phyloP scores from a whole-genome alignment of 2,113 vertebrate genomes.

The Petroica traversi region DNA sequence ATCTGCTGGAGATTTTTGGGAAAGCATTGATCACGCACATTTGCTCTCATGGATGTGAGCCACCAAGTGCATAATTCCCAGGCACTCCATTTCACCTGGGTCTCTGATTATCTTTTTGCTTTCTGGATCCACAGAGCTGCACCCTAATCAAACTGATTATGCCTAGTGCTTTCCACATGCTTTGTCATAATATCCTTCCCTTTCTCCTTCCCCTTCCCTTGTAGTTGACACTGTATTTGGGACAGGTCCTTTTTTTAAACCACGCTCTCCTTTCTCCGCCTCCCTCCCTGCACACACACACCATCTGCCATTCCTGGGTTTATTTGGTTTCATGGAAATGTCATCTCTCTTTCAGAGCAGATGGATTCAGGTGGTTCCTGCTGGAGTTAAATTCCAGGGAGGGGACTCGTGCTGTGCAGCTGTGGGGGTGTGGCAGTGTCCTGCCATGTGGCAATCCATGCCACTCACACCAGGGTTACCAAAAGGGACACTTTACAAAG shows the following conservation, averaged over 20 bases:
- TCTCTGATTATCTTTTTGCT: neutral
- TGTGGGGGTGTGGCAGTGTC: neutral
- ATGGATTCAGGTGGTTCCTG: neutral
- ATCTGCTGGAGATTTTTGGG: neutral
- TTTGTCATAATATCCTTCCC: neutral
- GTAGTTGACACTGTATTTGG: neutral
- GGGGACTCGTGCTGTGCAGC: neutral
- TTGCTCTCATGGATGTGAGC: neutral
- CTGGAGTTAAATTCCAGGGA: neutral
- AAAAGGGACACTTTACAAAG: neutral
- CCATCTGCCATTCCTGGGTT: slow-evolving; percentile 41
- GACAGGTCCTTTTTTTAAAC: slow-evolving; percentile 25
- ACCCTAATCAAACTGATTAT: neutral
- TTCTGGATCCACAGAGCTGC: neutral
- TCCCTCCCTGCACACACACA: neutral
- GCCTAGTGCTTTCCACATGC: fast-evolving
- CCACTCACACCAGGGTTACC: neutral
- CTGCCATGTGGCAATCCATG: neutral
- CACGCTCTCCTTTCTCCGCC: neutral
- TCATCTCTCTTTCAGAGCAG: neutral
- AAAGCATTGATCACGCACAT: fast-evolving
- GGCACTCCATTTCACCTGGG: neutral
- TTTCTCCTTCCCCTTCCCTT: neutral
- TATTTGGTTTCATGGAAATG: slow-evolving; percentile 4
- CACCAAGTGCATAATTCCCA: fast-evolving